A percentile compares a stretch with the other conserved stretches of the same genome.
Evolutionary conservation across 2,113 vertebrate genomes (phyloP).

Genomic region (Tetraodon nigroviridis): DNA sequence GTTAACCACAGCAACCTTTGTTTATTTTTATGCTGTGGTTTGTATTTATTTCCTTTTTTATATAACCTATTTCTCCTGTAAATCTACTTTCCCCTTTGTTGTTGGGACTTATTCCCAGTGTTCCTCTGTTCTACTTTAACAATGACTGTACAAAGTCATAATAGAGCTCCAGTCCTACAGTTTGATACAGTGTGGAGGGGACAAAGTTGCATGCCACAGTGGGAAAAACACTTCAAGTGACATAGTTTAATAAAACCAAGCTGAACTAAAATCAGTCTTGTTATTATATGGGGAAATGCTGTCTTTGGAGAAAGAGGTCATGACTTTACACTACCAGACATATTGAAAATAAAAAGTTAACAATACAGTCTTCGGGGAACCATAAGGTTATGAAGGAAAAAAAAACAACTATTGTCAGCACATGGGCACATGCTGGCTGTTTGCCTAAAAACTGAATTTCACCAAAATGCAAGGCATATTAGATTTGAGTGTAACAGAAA

Average conservation of each 20-base stretch:
- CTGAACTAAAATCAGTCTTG: slow-evolving; percentile 4
- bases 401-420: too few species aligned
- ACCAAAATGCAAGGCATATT: too few species aligned
- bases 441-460: too few species aligned
- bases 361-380: too few species aligned
- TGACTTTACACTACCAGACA: too few species aligned
- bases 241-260: slow-evolving; percentile 3
- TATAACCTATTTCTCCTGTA: background rate
- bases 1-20: background rate
- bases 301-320: too few species aligned
- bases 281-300: background rate
- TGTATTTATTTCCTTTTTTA: slow-evolving; percentile 1
- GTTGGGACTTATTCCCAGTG: slow-evolving; percentile 20
- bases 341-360: too few species aligned
- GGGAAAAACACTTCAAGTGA: slow-evolving; percentile 15
- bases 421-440: too few species aligned
- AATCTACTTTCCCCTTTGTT: slow-evolving; percentile 11
- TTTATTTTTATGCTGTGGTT: slow-evolving; percentile 7
- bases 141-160: slow-evolving; percentile 16
- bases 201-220: slow-evolving; percentile 1
- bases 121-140: slow-evolving; percentile 26
- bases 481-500: too few species aligned
- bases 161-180: slow-evolving; percentile 3
- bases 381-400: too few species aligned
- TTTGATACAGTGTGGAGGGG: slow-evolving; percentile 12